Evolutionary conservation across 2,888 invertebrate species (phyloP).

Genomic region (Alloscopus bannaensis): DNA sequence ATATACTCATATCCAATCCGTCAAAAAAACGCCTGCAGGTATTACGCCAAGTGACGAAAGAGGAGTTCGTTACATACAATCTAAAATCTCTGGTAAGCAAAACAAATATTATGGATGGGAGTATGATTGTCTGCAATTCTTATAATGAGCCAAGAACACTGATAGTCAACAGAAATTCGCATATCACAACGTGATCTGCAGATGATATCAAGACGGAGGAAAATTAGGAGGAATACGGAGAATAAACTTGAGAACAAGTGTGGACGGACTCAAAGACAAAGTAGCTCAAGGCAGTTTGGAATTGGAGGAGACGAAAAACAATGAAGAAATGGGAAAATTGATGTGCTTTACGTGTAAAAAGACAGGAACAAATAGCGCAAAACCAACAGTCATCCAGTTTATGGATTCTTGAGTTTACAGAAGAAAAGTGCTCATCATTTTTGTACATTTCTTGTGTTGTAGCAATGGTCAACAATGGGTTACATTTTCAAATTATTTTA

Average conservation of each 20-base stretch:
- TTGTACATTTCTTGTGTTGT: too few relatives aligned
- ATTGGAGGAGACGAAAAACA: slow-evolving; percentile 2
- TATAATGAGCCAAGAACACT: slow-evolving; percentile 26
- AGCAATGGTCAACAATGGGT: too few relatives aligned
- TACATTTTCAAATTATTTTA: too few relatives aligned
- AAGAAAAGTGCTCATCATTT: not conserved
- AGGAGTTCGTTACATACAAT: slow-evolving; percentile 18
- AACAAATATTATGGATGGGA: not conserved
- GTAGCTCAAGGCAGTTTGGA: slow-evolving; percentile 49
- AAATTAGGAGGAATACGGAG: slow-evolving; percentile 17
- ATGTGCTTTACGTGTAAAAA: not conserved
- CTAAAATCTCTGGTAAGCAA: slow-evolving; percentile 27
- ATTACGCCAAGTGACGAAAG: not conserved
- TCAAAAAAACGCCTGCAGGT: too few relatives aligned
- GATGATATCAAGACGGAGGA: slow-evolving; percentile 15
- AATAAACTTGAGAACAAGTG: slow-evolving; percentile 23
- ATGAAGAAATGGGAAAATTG: not conserved
- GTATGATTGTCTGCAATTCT: slow-evolving; percentile 27
- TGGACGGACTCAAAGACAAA: slow-evolving; percentile 11
- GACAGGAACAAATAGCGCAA: not conserved
- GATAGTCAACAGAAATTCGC: slow-evolving; percentile 25
- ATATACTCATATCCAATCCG: not conserved
- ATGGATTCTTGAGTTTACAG: not conserved
- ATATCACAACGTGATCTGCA: slow-evolving; percentile 19
- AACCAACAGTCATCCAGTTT: not conserved